These are phyloP conservation scores for Pogonognathellus flavescens DNA, from an alignment of 1,140 invertebrate species.

Conservation along the genomic window DNA sequence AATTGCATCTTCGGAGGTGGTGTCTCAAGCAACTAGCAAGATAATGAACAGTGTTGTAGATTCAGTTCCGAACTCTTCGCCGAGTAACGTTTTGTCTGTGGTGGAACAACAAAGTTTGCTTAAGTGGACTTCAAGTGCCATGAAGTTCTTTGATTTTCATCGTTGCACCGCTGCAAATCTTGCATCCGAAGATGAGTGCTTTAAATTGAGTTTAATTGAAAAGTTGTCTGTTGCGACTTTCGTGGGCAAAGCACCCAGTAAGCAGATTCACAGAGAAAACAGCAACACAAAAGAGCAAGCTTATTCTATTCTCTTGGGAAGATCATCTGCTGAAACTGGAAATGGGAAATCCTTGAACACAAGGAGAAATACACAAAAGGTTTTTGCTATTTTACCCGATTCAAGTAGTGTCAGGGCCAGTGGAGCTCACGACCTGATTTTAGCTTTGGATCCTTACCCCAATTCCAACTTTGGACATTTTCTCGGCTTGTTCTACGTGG, in stretches of 20 bases:
- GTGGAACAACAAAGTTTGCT: conserved; percentile 53
- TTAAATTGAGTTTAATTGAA: conserved; percentile 51
- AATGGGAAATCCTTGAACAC: background rate
- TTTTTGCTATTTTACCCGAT: conserved; percentile 70
- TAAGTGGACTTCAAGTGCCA: conserved; percentile 58
- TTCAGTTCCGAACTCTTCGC: background rate
- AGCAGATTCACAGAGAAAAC: background rate
- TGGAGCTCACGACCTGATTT: conserved; percentile 70
- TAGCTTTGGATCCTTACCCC: conserved; percentile 73
- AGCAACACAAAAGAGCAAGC: conserved; percentile 21
- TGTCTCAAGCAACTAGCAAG: conserved; percentile 40
- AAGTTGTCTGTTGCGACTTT: conserved; percentile 58
- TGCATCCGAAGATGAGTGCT: conserved; percentile 64
- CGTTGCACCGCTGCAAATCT: conserved; percentile 57
- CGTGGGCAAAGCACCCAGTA: conserved; percentile 46
- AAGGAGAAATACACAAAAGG: conserved; percentile 54
- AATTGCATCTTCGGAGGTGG: background rate
- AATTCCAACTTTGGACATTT: conserved; percentile 73
- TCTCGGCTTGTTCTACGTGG: conserved; percentile 72
- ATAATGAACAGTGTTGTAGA: conserved; percentile 28
- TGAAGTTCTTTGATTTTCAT: conserved; percentile 65
- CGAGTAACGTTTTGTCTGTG: background rate
- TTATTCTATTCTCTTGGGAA: conserved; percentile 38
- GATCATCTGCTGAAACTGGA: background rate
- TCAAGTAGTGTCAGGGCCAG: conserved; percentile 68